These are phyloP conservation scores for Hydraecia micacea DNA, from an alignment of 2,888 invertebrate species.

Conservation along the genomic window DNA sequence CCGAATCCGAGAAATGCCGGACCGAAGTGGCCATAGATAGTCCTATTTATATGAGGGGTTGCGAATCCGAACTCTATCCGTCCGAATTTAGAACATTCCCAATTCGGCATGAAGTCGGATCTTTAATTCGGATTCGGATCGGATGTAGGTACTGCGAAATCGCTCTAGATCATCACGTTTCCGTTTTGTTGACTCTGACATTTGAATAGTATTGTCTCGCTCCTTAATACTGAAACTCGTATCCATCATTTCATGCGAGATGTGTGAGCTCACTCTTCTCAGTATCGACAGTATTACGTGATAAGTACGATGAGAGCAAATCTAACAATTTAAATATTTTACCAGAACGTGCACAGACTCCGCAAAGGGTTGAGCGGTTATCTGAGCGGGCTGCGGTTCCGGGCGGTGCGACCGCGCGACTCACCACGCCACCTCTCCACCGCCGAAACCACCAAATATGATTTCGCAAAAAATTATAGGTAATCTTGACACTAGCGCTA, in stretches of 20 bases:
- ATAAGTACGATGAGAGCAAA: not conserved
- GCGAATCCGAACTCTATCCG: too few species aligned
- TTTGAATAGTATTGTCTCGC: not conserved
- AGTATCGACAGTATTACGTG: not conserved
- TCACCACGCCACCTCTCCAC: slow-evolving; percentile 76
- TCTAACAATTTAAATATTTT: not conserved
- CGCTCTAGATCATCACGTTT: not conserved
- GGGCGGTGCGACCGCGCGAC: slow-evolving; percentile 69
- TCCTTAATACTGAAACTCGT: not conserved
- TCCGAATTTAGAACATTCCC: too few species aligned
- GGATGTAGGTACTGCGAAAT: too few species aligned
- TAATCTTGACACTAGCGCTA: slow-evolving; percentile 12
- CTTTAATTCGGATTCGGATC: too few species aligned
- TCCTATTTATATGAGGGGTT: too few species aligned
- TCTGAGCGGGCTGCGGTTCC: slow-evolving; percentile 80
- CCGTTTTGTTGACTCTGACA: not conserved
- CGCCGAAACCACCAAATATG: slow-evolving; percentile 84
- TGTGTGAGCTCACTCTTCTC: not conserved
- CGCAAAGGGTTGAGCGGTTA: slow-evolving; percentile 79
- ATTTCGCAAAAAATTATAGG: slow-evolving; percentile 87
- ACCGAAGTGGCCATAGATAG: too few species aligned
- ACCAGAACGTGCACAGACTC: slow-evolving; percentile 74
- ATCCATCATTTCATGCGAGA: not conserved
- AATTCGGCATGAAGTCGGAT: too few species aligned
- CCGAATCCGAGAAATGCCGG: too few species aligned